Evolutionary conservation across 92 coral and sea anemone genomes (phyloP).

Genomic region (Zoanthus gigantus): DNA sequence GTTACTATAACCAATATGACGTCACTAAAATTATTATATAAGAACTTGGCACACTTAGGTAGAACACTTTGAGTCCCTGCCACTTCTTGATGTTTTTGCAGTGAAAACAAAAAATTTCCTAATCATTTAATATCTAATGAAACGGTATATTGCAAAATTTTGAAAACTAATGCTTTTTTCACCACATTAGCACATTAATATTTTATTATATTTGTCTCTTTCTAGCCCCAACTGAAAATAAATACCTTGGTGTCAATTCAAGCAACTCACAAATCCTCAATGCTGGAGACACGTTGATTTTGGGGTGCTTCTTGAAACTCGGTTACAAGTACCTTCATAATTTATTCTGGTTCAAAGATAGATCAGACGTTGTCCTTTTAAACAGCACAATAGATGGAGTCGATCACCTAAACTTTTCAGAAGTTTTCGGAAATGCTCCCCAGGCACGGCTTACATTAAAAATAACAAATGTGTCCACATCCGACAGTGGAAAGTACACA

Average conservation of each 20-base stretch:
- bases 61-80: no score
- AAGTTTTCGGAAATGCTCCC: neutral
- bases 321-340: neutral
- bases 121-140: no score
- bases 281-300: conserved; percentile 19
- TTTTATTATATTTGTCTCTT: neutral
- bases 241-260: neutral
- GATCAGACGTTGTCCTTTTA: neutral
- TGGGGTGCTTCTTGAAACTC: conserved; percentile 2
- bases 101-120: no score
- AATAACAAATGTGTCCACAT: neutral
- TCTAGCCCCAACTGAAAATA: neutral
- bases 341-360: conserved; percentile 28
- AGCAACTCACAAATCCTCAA: neutral
- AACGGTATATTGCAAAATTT: no score
- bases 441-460: neutral
- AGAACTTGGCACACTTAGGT: no score
- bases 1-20: no score
- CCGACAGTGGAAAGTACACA: conserved; percentile 1
- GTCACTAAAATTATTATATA: no score
- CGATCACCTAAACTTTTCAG: conserved; percentile 2
- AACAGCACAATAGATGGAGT: neutral
- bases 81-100: no score
- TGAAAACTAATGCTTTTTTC: no score
- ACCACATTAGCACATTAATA: no score